Conservation (phyloP, 2,888 invertebrate genomes). For the Ophraella communa region DNA sequence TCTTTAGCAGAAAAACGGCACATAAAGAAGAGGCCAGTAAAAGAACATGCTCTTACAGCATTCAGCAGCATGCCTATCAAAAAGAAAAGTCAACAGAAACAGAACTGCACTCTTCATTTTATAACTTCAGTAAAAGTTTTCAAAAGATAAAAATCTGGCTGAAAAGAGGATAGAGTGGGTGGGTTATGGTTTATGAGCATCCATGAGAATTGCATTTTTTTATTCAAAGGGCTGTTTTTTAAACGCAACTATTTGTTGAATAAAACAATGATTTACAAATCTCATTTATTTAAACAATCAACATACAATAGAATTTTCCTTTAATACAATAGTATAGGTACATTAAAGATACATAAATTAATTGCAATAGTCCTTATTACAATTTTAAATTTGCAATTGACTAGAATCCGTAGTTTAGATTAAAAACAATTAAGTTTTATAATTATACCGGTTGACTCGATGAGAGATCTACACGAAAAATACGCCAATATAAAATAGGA, state of each 20-base stretch:
- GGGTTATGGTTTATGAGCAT: too few species aligned
- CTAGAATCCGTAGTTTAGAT: conserved; percentile 17
- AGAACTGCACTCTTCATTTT: too few species aligned
- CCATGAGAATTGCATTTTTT: too few species aligned
- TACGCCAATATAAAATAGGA: conserved; percentile 13
- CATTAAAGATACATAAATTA: conserved; percentile 18
- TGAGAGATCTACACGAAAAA: conserved; percentile 5
- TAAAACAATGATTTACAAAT: conserved; percentile 13
- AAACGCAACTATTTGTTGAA: not conserved
- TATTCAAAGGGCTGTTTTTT: not conserved
- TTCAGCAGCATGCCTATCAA: too few species aligned
- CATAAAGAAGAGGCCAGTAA: too few species aligned
- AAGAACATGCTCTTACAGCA: too few species aligned
- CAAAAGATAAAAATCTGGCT: too few species aligned
- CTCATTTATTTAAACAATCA: conserved; percentile 27
- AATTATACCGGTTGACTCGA: not conserved
- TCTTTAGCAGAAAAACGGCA: too few species aligned
- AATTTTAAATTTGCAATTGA: conserved; percentile 15
- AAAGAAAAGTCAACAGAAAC: too few species aligned
- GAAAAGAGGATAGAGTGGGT: too few species aligned
- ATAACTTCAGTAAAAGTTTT: too few species aligned
- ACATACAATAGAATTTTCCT: conserved; percentile 26
- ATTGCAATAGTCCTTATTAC: conserved; percentile 13
- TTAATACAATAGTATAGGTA: conserved; percentile 5
- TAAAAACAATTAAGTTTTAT: not conserved